These are phyloP conservation scores for Drosophila ercepeae DNA, from an alignment of 1,140 invertebrate species.

Conservation along the genomic window DNA sequence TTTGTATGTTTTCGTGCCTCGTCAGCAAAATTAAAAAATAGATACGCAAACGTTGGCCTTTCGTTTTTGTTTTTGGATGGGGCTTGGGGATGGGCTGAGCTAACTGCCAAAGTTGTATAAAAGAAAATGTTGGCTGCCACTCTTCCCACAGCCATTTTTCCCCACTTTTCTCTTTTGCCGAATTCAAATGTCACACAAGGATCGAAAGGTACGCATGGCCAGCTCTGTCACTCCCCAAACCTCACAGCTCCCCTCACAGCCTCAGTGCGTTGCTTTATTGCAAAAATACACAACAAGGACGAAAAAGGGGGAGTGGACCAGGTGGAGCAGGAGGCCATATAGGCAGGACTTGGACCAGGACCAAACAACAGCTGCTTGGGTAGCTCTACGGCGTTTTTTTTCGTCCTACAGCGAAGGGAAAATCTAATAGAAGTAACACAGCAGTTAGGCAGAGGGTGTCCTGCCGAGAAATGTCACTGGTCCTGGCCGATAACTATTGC, in stretches of 20 bases:
- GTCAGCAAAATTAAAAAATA: slow-evolving; percentile 82
- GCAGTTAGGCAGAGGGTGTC: slow-evolving; percentile 7
- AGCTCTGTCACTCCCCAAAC: slow-evolving; percentile 7
- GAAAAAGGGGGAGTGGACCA: not conserved
- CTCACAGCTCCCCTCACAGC: not conserved
- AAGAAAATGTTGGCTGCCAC: slow-evolving; percentile 54
- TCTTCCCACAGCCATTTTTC: not conserved
- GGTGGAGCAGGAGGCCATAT: slow-evolving; percentile 2
- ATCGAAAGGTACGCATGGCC: slow-evolving; percentile 80
- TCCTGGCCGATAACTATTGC: slow-evolving; percentile 70
- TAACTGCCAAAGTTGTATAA: slow-evolving; percentile 55
- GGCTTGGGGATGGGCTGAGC: not conserved
- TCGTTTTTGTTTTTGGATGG: not conserved
- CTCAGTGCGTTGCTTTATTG: slow-evolving; percentile 58
- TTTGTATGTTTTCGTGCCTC: slow-evolving; percentile 79
- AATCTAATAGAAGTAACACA: slow-evolving; percentile 72
- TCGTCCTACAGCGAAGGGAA: slow-evolving; percentile 5
- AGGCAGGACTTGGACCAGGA: slow-evolving; percentile 36
- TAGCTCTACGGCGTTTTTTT: slow-evolving; percentile 12
- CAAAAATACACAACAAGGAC: slow-evolving; percentile 63
- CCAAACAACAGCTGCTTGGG: slow-evolving; percentile 71
- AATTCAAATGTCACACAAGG: slow-evolving; percentile 82
- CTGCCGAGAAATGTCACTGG: slow-evolving; percentile 77
- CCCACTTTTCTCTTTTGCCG: slow-evolving; percentile 39
- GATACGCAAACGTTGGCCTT: slow-evolving; percentile 61